phyloP scores from a whole-genome alignment of 2,888 invertebrate genomes.

The Oscheius sp. region DNA sequence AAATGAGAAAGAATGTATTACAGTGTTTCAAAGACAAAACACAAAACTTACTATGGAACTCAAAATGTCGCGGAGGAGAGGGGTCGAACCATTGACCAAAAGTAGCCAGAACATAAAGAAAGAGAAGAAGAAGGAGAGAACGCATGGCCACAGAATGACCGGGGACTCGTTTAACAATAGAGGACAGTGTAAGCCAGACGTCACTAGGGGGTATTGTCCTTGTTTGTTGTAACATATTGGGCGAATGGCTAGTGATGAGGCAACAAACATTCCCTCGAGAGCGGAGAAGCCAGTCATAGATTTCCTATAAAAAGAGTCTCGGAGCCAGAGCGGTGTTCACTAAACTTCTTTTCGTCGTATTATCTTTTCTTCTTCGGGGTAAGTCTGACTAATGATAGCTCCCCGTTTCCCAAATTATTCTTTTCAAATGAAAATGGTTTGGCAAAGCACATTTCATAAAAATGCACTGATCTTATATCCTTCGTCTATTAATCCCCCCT shows the following conservation, averaged over 20 bases:
- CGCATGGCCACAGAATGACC: background rate
- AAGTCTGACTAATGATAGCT: no score
- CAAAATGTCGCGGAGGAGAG: conserved; percentile 10
- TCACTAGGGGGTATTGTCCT: conserved; percentile 10
- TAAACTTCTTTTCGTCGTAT: no score
- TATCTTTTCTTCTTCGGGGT: no score
- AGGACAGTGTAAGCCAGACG: conserved; percentile 12
- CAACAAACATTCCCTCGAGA: background rate
- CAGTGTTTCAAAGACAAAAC: background rate
- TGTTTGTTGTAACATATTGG: conserved; percentile 1
- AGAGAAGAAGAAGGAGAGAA: conserved; percentile 2
- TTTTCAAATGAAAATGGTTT: no score
- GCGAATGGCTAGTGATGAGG: background rate
- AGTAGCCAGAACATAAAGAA: background rate
- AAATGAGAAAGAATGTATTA: background rate
- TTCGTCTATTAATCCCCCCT: no score
- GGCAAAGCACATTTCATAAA: no score
- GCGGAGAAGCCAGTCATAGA: no score
- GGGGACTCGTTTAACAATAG: no score
- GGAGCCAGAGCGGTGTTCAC: no score
- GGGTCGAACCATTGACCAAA: conserved; percentile 10
- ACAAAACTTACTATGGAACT: conserved; percentile 9
- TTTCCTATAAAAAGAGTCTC: no score
- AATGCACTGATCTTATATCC: no score
- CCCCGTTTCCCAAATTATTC: no score